Conservation (phyloP, 1,140 invertebrate species). For the Calephelis virginiensis region DNA sequence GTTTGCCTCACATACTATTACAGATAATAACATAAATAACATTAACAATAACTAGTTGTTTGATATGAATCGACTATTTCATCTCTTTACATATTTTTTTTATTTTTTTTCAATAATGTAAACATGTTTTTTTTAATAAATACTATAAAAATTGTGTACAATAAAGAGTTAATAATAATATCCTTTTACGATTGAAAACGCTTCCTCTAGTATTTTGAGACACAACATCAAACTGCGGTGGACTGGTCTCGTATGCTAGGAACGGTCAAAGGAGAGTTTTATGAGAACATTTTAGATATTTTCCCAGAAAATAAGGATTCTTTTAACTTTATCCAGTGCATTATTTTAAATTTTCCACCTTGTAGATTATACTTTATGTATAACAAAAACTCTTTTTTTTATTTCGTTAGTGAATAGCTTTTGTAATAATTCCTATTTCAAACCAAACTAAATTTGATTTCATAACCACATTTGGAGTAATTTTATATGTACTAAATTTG, state of each 20-base stretch:
- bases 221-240: slow-evolving; percentile 36
- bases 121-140: too few relatives aligned
- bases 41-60: too few relatives aligned
- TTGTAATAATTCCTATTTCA: neutral
- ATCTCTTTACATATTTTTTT: too few relatives aligned
- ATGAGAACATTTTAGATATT: slow-evolving; percentile 39
- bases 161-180: too few relatives aligned
- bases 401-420: too few relatives aligned
- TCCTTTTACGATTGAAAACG: neutral
- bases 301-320: slow-evolving; percentile 47
- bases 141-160: too few relatives aligned
- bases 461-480: neutral
- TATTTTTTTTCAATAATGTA: too few relatives aligned
- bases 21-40: too few relatives aligned
- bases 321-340: slow-evolving; percentile 31
- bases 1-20: too few relatives aligned
- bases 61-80: too few relatives aligned
- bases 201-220: slow-evolving; percentile 23
- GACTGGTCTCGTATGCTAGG: slow-evolving; percentile 34
- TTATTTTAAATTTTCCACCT: slow-evolving; percentile 28
- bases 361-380: neutral
- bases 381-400: neutral
- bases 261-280: slow-evolving; percentile 43
- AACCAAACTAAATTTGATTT: too few relatives aligned
- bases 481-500: neutral